Evolutionary conservation across 2,113 vertebrate genomes (phyloP), one percentile per base, ranked within the genome.

Genomic region (Fukomys damarensis): DNA sequence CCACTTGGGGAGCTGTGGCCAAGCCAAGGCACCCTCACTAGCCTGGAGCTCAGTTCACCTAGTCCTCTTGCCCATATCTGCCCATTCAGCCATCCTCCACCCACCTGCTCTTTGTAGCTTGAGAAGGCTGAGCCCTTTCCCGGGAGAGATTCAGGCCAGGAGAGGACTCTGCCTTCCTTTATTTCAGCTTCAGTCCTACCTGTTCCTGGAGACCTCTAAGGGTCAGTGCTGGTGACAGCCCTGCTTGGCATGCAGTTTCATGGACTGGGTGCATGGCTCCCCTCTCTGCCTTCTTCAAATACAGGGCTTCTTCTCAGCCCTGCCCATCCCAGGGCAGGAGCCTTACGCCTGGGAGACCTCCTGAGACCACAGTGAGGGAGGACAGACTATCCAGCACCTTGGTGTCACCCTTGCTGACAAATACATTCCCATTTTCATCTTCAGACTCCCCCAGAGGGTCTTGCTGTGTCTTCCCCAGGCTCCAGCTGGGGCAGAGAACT

Each of bases 201-300:
- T 1, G 32, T 49, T 52, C 22, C 17, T 2, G 16, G 46, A 4
- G 16, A 9, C 7, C 66, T 19, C 66, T 2, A 0, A 9, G 30
- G 38, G 46, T 38, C 49, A 16, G 32, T 11, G 41, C 22, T 26
- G 9, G 24, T 32, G 20, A 7, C 54, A 7, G 30, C 32, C 13
- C 43, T 7, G 35, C 7, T 22, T 26, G 59, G 46, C 9, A 0
- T 22, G 30, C 0, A 17, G 14, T n/a, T 14, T 30, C 1, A 0
- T 2, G 10, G 3, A 22, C 0, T 7, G 10, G 4, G 11, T n/a
- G 0, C 8, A 1, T 0, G 14, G 28, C 32, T 35, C 68, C 58
- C 52, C 32, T 59, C 13, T 5, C 0, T 10, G 35, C 70, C 35
- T 24, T 35, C 59, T 35, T 35, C 10, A 13, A 68, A 68, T 52